phyloP scores from a whole-genome alignment of 2,113 vertebrate genomes.

The Seriola dumerili region DNA sequence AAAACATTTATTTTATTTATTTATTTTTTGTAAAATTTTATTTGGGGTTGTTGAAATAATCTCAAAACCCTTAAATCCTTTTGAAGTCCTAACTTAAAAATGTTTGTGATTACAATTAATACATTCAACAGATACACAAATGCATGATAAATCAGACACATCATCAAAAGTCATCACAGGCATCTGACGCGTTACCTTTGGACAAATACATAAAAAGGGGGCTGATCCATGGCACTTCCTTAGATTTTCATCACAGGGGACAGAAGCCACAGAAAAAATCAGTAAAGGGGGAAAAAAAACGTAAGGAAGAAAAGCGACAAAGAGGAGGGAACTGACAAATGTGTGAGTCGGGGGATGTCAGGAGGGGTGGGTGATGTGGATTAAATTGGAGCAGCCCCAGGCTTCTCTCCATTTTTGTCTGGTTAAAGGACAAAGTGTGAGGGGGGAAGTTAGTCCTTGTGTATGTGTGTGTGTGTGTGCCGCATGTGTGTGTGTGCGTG shows the following conservation, averaged over 20 bases:
- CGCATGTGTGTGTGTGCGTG: slow-evolving; percentile 35
- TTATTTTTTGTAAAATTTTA: background rate
- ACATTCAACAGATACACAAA: background rate
- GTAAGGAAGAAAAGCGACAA: slow-evolving; percentile 12
- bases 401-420: slow-evolving; percentile 62
- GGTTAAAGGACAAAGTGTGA: slow-evolving; percentile 59
- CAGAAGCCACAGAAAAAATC: background rate
- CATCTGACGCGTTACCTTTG: background rate
- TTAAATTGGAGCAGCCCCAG: slow-evolving; percentile 74
- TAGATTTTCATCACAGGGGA: background rate
- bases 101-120: background rate
- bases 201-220: background rate
- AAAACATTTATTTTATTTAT: background rate
- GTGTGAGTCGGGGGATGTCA: slow-evolving; percentile 14
- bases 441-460: slow-evolving; percentile 11
- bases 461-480: slow-evolving; percentile 27
- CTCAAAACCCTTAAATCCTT: background rate
- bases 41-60: background rate
- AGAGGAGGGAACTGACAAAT: slow-evolving; percentile 13
- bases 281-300: background rate
- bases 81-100: background rate
- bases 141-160: background rate
- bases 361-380: slow-evolving; percentile 51
- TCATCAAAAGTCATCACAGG: background rate
- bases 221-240: background rate